phyloP scores from a whole-genome alignment of 1,140 invertebrate genomes.

The Papilio polytes region DNA sequence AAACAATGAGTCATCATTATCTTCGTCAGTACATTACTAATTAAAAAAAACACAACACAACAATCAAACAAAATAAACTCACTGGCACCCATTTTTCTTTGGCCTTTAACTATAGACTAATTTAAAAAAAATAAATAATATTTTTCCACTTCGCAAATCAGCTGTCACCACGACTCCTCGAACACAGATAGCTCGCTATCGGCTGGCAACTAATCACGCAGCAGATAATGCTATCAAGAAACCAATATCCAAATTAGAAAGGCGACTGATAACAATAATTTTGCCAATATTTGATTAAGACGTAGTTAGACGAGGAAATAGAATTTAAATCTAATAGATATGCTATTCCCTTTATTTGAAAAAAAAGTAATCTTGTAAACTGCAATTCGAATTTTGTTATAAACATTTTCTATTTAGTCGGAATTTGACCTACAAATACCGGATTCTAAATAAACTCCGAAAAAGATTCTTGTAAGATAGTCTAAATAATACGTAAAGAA shows the following conservation, averaged over 20 bases:
- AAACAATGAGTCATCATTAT: neutral
- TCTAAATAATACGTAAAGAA: too few species aligned
- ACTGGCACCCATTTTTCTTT: slow-evolving; percentile 26
- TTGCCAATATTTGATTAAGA: slow-evolving; percentile 23
- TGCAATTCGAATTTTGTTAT: neutral
- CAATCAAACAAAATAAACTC: slow-evolving; percentile 24
- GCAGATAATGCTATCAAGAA: slow-evolving; percentile 37
- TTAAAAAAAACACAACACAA: neutral
- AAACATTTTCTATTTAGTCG: too few species aligned
- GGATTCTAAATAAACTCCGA: too few species aligned
- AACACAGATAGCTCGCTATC: slow-evolving; percentile 31
- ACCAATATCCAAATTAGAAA: slow-evolving; percentile 41
- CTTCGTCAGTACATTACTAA: neutral
- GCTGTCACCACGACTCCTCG: neutral
- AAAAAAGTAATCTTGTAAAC: neutral
- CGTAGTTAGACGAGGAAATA: neutral
- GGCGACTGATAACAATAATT: slow-evolving; percentile 32
- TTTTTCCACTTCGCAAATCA: neutral
- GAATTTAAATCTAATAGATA: neutral
- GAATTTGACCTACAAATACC: neutral
- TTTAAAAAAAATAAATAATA: neutral
- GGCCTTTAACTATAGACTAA: neutral
- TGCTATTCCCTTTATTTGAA: neutral
- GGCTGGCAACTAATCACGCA: slow-evolving; percentile 31
- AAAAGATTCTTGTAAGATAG: too few species aligned